A percentile compares a stretch with the other conserved stretches of the same genome.
Evolutionary conservation across 2,888 invertebrate species (phyloP).

Genomic region (Yponomeuta malinellus): DNA sequence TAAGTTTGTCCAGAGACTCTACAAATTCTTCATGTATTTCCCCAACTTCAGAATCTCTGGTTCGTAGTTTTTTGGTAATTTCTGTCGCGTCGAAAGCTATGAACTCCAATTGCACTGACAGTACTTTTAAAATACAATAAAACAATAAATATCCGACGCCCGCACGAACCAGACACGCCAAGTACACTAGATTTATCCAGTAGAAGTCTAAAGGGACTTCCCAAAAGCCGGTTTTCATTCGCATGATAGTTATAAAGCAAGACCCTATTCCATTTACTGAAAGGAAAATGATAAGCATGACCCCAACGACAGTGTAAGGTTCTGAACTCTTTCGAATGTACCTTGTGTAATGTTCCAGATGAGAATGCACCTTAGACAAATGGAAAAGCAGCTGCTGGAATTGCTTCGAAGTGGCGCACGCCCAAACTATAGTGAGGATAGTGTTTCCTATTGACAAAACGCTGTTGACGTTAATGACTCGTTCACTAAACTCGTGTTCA

Average conservation of each 20-base stretch:
- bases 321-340: not conserved
- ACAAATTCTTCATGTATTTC: not conserved
- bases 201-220: not conserved
- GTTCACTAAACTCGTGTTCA: not conserved
- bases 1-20: not conserved
- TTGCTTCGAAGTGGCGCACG: not conserved
- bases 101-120: conserved; percentile 7
- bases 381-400: not conserved
- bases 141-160: not conserved
- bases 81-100: not conserved
- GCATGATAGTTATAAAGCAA: not conserved
- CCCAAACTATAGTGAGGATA: not conserved
- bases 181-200: not conserved
- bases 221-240: not conserved
- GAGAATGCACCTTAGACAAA: not conserved
- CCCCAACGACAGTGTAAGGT: not conserved
- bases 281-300: not conserved
- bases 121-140: not conserved
- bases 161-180: not conserved
- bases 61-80: not conserved
- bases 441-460: not conserved
- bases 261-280: not conserved
- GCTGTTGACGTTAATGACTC: not conserved
- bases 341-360: not conserved
- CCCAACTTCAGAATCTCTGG: not conserved